phyloP scores from a whole-genome alignment of 92 coral and sea anemone genomes.

The Nematostella vectensis region DNA sequence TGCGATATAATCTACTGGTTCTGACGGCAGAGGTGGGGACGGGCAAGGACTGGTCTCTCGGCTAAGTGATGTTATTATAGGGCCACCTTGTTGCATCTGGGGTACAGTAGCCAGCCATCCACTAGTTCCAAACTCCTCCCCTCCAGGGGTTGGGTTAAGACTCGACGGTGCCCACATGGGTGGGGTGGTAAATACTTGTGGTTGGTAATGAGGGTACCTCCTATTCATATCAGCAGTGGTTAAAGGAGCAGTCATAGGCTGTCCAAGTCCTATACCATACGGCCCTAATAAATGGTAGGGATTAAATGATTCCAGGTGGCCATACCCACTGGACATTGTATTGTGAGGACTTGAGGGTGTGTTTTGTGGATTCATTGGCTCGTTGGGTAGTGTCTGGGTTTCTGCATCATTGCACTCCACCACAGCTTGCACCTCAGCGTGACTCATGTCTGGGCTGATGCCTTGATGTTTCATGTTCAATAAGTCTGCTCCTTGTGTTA shows the following conservation, averaged over 20 bases:
- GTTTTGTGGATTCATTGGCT: conserved; percentile 4
- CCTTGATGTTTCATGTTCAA: background rate
- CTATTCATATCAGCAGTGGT: background rate
- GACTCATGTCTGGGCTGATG: background rate
- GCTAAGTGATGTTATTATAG: conserved; percentile 19
- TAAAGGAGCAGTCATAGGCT: conserved; percentile 5
- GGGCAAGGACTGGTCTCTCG: conserved; percentile 23
- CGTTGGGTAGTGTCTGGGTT: conserved; percentile 20
- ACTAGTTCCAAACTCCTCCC: conserved; percentile 24
- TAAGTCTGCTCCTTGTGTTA: conserved; percentile 12
- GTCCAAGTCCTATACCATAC: conserved; percentile 11
- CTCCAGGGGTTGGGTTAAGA: conserved; percentile 3
- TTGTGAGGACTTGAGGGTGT: conserved; percentile 10
- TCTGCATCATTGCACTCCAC: conserved; percentile 9
- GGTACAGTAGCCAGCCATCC: conserved; percentile 18
- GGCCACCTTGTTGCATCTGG: conserved; percentile 3
- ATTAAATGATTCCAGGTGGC: background rate
- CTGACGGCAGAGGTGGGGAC: conserved; percentile 13
- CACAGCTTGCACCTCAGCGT: conserved; percentile 29
- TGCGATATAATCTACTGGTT: background rate
- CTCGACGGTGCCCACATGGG: conserved; percentile 15
- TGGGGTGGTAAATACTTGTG: conserved; percentile 12
- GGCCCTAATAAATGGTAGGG: conserved; percentile 5
- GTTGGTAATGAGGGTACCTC: background rate
- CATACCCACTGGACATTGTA: conserved; percentile 19